phyloP scores from a whole-genome alignment of 2,888 invertebrate genomes.

The Sesia bembeciformis region DNA sequence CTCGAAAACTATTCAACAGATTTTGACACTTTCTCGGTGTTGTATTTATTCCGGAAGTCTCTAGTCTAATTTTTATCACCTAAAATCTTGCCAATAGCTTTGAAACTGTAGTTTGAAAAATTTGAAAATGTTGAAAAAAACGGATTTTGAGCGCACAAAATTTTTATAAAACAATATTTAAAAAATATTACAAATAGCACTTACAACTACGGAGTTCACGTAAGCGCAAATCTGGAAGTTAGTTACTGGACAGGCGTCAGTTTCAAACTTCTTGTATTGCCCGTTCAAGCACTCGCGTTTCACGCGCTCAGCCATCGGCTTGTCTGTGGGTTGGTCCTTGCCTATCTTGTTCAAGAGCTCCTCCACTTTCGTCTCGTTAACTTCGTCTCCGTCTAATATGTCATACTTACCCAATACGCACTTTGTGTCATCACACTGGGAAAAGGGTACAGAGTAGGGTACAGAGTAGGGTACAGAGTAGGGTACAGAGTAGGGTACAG shows the following conservation, averaged over 20 bases:
- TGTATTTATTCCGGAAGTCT: too few relatives aligned
- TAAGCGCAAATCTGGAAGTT: slow-evolving; percentile 18
- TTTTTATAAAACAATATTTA: too few relatives aligned
- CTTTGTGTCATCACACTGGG: slow-evolving; percentile 19
- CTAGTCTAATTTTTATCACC: too few relatives aligned
- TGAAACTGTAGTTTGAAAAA: too few relatives aligned
- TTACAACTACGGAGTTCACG: slow-evolving; percentile 16
- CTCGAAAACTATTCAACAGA: too few relatives aligned
- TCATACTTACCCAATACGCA: slow-evolving; percentile 16
- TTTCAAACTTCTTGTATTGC: slow-evolving; percentile 14
- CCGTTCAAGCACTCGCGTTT: slow-evolving; percentile 14
- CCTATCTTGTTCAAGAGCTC: slow-evolving; percentile 10
- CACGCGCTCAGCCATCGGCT: slow-evolving; percentile 10
- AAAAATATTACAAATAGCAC: neutral
- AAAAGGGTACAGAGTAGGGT: neutral
- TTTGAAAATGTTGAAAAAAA: too few relatives aligned
- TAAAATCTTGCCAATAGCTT: too few relatives aligned
- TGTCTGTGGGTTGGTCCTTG: slow-evolving; percentile 11
- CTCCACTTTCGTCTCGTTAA: slow-evolving; percentile 14
- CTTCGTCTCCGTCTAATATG: slow-evolving; percentile 12
- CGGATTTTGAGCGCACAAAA: too few relatives aligned
- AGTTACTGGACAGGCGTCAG: slow-evolving; percentile 14
- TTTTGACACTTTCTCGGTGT: too few relatives aligned
- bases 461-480: too few relatives aligned
- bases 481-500: too few relatives aligned